Evolutionary conservation across 2,888 invertebrate species (phyloP), one percentile per base, ranked within the genome.

Genomic region (Yponomeuta sedellus): DNA sequence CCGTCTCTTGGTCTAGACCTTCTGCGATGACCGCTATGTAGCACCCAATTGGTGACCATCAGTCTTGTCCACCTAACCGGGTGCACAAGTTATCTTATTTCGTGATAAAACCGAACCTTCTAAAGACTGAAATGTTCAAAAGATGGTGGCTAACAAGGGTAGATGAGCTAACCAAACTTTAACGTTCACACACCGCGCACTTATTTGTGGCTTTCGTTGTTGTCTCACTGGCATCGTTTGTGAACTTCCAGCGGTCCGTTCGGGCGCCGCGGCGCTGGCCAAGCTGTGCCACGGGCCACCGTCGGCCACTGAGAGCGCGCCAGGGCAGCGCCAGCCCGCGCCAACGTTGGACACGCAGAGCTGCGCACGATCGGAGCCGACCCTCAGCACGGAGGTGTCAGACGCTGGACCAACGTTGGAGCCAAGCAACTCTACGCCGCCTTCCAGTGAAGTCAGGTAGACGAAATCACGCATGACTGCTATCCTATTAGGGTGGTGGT

Each of bases 251-350:
- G 90, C 75, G 70, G 85, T 89, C 0, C 83, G 90, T 3, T 88
- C 88, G 66, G 77, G 82, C 19, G 89, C 89, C 0, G 81, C 81
- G 1, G 89, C 88, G 19, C 86, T 90, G 85, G 89, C 86, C 0
- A 77, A 74, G 65, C 76, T 90, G 16, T 89, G 90, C 74, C 78
- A 81, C 58, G 84, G 82, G 10, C 66, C 66, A 11, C 66, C 58
- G 1, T 5, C 19, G 58, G 22, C 58, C 2, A 58, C 4, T 58
- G 0, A 12, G 3, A 34, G 68, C 61, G 25, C 61, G 66, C 52
- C 68, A n/a, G 62, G 5, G 25, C 22, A 3, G 25, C 16, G 22
- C 12, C 61, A 61, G 22, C 52, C 19, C 12, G 44, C 19, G 12
- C 59, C 59, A 52, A 52, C 44, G 16, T 52, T 52, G 44, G 44